Conservation (phyloP, 2,888 invertebrate species). For the Lycaena phlaeas region DNA sequence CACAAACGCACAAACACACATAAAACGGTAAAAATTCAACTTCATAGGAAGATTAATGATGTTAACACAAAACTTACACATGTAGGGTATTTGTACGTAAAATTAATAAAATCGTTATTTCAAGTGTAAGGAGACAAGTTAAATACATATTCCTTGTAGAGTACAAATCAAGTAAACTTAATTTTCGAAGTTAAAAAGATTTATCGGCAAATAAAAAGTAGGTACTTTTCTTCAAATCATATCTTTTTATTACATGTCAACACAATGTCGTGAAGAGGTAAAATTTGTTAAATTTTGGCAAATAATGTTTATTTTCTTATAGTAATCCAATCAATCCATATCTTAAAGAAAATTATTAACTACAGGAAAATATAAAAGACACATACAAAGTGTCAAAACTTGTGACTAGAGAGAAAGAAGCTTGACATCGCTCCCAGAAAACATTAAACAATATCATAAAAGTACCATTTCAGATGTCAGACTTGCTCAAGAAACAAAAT, state of each 20-base stretch:
- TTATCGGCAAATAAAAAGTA: too few species aligned
- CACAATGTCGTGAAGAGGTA: too few species aligned
- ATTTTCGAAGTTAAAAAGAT: too few species aligned
- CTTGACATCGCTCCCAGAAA: constrained; percentile 34
- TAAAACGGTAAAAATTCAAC: constrained; percentile 28
- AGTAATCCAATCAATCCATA: not conserved
- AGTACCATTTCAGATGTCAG: constrained; percentile 24
- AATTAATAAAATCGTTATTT: constrained; percentile 3
- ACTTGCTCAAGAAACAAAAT: constrained; percentile 1
- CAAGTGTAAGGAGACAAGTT: too few species aligned
- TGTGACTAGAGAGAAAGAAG: constrained; percentile 57
- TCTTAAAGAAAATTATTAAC: constrained; percentile 3
- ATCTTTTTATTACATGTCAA: too few species aligned
- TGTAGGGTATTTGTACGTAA: not conserved
- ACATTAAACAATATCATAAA: constrained; percentile 37
- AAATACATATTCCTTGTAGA: too few species aligned
- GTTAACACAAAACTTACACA: constrained; percentile 14
- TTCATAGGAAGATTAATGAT: constrained; percentile 24
- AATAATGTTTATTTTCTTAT: not conserved
- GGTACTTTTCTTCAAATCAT: too few species aligned
- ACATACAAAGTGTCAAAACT: constrained; percentile 35
- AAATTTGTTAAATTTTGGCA: too few species aligned
- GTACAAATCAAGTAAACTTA: too few species aligned
- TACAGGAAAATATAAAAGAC: constrained; percentile 20
- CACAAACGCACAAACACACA: constrained; percentile 30